A percentile compares a stretch with the other conserved stretches of the same genome.
These are phyloP conservation scores for Nebria ingens DNA, from an alignment of 1,140 invertebrate species.

Conservation along the genomic window DNA sequence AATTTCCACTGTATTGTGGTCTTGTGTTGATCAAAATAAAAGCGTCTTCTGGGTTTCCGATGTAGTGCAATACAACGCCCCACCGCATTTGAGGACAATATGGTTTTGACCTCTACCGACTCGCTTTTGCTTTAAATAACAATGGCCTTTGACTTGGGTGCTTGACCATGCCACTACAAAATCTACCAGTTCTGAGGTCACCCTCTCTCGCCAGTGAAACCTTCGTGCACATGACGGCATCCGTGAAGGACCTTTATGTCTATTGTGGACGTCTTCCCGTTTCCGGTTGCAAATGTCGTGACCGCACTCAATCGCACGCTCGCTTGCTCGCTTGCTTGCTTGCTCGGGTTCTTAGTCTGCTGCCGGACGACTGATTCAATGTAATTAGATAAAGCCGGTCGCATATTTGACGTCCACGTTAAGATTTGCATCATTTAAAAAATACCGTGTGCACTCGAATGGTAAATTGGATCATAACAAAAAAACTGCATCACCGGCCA, in stretches of 20 bases:
- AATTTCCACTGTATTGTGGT: too few species aligned
- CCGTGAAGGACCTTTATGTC: neutral
- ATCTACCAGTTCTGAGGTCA: too few species aligned
- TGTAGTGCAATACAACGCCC: too few species aligned
- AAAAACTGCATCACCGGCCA: too few species aligned
- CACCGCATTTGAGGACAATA: too few species aligned
- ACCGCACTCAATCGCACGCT: neutral
- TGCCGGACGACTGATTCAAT: neutral
- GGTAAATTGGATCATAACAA: too few species aligned
- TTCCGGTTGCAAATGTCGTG: neutral
- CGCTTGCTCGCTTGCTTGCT: too few species aligned
- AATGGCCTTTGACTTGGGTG: neutral
- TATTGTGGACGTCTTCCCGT: neutral
- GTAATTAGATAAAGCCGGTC: neutral
- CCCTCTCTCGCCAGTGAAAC: neutral
- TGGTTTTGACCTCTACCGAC: neutral
- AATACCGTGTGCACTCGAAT: too few species aligned
- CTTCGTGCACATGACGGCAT: neutral
- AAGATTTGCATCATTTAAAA: neutral
- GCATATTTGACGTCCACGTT: neutral
- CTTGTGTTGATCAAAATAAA: too few species aligned
- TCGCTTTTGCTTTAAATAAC: neutral
- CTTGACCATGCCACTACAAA: too few species aligned
- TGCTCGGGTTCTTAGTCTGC: too few species aligned
- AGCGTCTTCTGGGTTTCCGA: too few species aligned